Conservation (phyloP, 2,113 vertebrate genomes). For the Bos taurus region ARS-UCD2.0 NC_037357.1:104501001-104501500, state of each 20-base stretch:
- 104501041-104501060: background rate
- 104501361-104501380: background rate
- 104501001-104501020: background rate
- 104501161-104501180: background rate
- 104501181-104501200: background rate
- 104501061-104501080: background rate
- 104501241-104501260: background rate
- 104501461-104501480: background rate
- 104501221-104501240: background rate
- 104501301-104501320: background rate
- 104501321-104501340: background rate
- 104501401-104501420: background rate
- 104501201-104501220: background rate
- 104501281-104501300: background rate
- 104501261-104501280: background rate
- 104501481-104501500: slow-evolving; percentile 12
- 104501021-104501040: background rate
- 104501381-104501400: background rate
- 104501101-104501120: background rate
- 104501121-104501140: background rate
- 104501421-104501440: background rate
- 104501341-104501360: background rate
- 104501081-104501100: background rate
- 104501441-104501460: background rate
- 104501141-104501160: background rate